phyloP scores from a whole-genome alignment of 2,113 vertebrate genomes.

The Hydrolagus affinis region DNA sequence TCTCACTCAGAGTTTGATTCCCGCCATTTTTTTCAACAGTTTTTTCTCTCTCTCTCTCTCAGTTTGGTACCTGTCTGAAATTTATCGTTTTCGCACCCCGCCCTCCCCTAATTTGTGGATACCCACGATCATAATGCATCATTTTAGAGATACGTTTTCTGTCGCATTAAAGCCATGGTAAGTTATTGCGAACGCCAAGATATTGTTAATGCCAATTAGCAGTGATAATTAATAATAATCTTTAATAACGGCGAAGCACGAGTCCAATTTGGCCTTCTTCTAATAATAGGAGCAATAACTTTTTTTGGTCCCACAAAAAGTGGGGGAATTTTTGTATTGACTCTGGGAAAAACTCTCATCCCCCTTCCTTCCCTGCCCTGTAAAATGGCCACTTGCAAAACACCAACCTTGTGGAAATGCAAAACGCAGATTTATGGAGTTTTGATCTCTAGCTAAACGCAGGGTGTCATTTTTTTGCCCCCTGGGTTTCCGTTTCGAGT shows the following conservation, averaged over 20 bases:
- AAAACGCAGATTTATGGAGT: constrained; percentile 59
- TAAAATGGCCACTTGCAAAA: constrained; percentile 84
- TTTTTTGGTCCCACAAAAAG: not conserved
- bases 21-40: not conserved
- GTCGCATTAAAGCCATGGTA: too few relatives aligned
- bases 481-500: constrained; percentile 28
- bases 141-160: too few relatives aligned
- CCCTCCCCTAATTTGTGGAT: not conserved
- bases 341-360: constrained; percentile 41
- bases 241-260: too few relatives aligned
- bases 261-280: not conserved
- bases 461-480: constrained; percentile 7
- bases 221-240: too few relatives aligned
- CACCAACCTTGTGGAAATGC: constrained; percentile 85
- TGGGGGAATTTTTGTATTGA: not conserved
- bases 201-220: too few relatives aligned
- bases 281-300: not conserved
- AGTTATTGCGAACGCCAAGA: too few relatives aligned
- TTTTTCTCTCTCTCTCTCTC: not conserved
- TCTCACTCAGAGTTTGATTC: not conserved
- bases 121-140: too few relatives aligned
- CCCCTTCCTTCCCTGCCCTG: constrained; percentile 42
- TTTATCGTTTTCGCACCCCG: not conserved
- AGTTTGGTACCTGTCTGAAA: not conserved
- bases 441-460: not conserved